Evolutionary conservation across 2,797 vertebrate genomes (phyloP).

Genomic region (Chelmon rostratus): DNA sequence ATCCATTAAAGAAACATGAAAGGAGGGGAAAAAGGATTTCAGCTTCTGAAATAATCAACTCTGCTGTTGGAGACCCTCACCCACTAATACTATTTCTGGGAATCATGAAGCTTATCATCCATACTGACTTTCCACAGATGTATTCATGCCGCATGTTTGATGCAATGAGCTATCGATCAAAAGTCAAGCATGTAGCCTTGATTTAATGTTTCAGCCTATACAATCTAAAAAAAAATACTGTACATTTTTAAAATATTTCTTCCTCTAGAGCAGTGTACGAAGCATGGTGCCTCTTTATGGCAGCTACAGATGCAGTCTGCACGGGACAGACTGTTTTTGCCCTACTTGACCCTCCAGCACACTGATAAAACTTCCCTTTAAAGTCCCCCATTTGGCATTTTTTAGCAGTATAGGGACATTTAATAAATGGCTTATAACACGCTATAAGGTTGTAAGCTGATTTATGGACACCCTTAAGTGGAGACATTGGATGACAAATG

Average conservation of each 20-base stretch:
- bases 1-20: too few species aligned
- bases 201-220: constrained; percentile 22
- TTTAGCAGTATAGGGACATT: neutral
- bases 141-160: constrained; percentile 33
- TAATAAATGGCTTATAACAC: neutral
- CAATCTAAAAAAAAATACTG: constrained; percentile 3
- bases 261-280: neutral
- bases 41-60: constrained; percentile 31
- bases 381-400: too few species aligned
- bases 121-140: constrained; percentile 52
- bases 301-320: constrained; percentile 2
- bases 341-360: too few species aligned
- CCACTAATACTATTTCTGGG: constrained; percentile 25
- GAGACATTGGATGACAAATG: too few species aligned
- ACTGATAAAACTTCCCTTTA: too few species aligned
- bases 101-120: constrained; percentile 42
- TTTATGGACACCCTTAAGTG: neutral
- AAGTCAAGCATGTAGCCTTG: constrained; percentile 31
- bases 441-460: too few species aligned
- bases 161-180: constrained; percentile 42
- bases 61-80: constrained; percentile 23
- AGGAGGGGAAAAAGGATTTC: neutral
- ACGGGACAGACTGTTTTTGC: too few species aligned
- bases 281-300: neutral
- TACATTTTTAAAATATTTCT: constrained; percentile 5